Evolutionary conservation across 2,797 vertebrate genomes (phyloP).

Genomic region (Sebastes melanostomus): DNA sequence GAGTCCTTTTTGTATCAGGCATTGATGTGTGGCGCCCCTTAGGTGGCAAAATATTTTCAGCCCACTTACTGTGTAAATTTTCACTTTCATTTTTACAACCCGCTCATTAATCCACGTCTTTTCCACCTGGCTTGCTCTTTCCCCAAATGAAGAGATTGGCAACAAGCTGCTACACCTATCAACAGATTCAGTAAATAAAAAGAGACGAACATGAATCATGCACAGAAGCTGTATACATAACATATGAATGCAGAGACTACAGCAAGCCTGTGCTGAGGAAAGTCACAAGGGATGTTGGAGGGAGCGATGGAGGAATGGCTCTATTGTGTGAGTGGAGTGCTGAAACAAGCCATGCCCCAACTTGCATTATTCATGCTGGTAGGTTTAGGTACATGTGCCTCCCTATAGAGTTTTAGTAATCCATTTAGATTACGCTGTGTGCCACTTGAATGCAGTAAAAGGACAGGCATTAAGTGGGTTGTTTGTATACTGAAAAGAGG

Average conservation of each 20-base stretch:
- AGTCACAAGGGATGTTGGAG: conserved; percentile 15
- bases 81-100: background rate
- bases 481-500: background rate
- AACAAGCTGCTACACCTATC: background rate
- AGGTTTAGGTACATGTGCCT: conserved; percentile 42
- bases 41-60: conserved; percentile 4
- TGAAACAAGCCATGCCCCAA: conserved; percentile 16
- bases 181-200: background rate
- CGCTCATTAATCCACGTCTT: background rate
- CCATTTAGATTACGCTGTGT: conserved; percentile 45
- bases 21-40: background rate
- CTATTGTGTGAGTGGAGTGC: conserved; percentile 25
- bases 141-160: background rate
- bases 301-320: conserved; percentile 12
- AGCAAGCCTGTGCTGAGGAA: background rate
- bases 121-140: background rate
- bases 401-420: conserved; percentile 42
- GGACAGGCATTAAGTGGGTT: conserved; percentile 17
- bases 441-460: conserved; percentile 29
- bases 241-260: conserved; percentile 24
- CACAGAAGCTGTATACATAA: conserved; percentile 2
- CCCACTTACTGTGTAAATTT: background rate
- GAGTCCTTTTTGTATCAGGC: background rate
- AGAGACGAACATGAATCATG: background rate
- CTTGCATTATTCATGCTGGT: conserved; percentile 56